Evolutionary conservation across 2,113 vertebrate genomes (phyloP).

Genomic region (Myiopsitta monachus): DNA sequence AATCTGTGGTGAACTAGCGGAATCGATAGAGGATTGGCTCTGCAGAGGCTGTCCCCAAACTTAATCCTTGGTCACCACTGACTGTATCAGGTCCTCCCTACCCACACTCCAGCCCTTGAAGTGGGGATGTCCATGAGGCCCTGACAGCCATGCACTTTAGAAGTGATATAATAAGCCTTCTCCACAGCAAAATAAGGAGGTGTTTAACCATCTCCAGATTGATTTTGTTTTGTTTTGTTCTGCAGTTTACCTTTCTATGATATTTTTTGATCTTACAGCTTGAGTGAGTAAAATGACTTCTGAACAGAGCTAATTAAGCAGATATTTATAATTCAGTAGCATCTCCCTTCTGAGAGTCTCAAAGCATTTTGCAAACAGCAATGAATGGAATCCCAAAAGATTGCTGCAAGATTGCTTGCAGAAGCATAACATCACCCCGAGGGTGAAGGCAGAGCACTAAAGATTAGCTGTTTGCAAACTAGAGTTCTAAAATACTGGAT

Average conservation of each 20-base stretch:
- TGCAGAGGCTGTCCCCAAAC: not conserved
- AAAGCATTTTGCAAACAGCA: not conserved
- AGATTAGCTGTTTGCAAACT: not conserved
- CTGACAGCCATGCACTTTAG: not conserved
- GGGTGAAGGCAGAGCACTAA: not conserved
- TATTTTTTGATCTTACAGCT: not conserved
- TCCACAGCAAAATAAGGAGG: not conserved
- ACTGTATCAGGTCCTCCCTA: not conserved
- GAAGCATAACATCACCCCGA: not conserved
- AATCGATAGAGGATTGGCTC: not conserved
- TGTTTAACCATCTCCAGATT: not conserved
- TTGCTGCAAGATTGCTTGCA: not conserved
- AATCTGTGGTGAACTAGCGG: not conserved
- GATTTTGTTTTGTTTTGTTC: not conserved
- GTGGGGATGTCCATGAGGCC: fast-evolving
- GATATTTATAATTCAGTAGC: not conserved
- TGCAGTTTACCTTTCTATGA: not conserved
- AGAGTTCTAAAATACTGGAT: not conserved
- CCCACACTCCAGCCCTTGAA: fast-evolving
- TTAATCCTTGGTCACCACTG: not conserved
- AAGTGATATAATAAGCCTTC: not conserved
- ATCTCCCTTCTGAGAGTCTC: not conserved
- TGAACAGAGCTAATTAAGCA: not conserved
- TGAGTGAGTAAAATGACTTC: not conserved
- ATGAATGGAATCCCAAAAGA: not conserved